A percentile compares a stretch with the other conserved stretches of the same genome.
Conservation (phyloP, 2,888 invertebrate species). For the Ophion costatus region DNA sequence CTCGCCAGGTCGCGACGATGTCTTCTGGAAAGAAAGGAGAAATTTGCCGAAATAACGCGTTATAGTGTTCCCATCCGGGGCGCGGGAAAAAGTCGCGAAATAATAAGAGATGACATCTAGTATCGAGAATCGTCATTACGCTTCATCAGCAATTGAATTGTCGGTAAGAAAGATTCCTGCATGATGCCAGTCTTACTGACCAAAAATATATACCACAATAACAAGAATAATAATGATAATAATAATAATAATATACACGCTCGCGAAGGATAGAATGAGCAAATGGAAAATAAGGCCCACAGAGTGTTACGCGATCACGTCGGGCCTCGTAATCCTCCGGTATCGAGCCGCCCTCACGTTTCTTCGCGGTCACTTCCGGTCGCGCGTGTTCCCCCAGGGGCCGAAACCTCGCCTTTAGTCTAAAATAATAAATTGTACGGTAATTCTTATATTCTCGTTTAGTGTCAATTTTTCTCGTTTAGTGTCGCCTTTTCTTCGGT, state of each 20-base stretch:
- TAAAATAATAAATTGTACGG: not conserved
- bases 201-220: not conserved
- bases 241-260: not conserved
- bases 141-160: constrained; percentile 14
- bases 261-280: not conserved
- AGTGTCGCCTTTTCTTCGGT: not conserved
- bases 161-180: constrained; percentile 13
- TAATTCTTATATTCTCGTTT: not conserved
- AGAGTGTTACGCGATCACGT: constrained; percentile 44
- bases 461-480: not conserved
- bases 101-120: constrained; percentile 23
- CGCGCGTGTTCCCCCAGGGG: not conserved
- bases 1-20: not conserved
- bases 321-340: constrained; percentile 34
- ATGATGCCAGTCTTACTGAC: not conserved
- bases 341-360: constrained; percentile 38
- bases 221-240: not conserved
- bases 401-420: not conserved
- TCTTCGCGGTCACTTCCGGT: constrained; percentile 1
- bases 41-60: not conserved
- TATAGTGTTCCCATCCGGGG: not conserved
- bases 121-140: constrained; percentile 3
- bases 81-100: constrained; percentile 2
- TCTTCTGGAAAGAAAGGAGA: not conserved
- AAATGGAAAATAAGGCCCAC: constrained; percentile 7